A percentile compares a stretch with the other conserved stretches of the same genome.
phyloP scores from a whole-genome alignment of 2,797 vertebrate species.

The Poeciliopsis paucimaculata region DNA sequence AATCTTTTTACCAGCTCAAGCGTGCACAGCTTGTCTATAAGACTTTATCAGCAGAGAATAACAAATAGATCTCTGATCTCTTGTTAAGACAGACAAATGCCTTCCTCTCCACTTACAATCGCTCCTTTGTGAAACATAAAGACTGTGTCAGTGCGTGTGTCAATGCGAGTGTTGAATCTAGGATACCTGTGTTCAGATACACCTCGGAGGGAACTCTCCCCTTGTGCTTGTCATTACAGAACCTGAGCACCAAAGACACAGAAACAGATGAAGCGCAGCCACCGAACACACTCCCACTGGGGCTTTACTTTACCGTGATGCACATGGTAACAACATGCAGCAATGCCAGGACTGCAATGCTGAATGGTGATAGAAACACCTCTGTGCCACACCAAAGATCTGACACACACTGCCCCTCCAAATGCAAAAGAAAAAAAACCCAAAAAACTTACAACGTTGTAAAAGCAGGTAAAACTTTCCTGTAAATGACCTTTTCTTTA shows the following conservation, averaged over 20 bases:
- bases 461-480: neutral
- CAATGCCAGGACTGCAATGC: constrained; percentile 42
- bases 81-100: constrained; percentile 24
- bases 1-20: constrained; percentile 17
- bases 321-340: constrained; percentile 53
- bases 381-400: neutral
- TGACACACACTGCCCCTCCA: neutral
- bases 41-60: constrained; percentile 31
- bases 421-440: neutral
- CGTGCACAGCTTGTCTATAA: constrained; percentile 14
- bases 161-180: constrained; percentile 27
- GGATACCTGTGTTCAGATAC: constrained; percentile 42
- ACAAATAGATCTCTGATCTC: constrained; percentile 30
- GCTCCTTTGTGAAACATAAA: constrained; percentile 11
- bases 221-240: constrained; percentile 61
- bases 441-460: neutral
- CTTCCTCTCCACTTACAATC: constrained; percentile 14
- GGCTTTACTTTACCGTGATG: constrained; percentile 48
- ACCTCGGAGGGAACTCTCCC: constrained; percentile 45
- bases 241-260: constrained; percentile 48
- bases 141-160: constrained; percentile 10
- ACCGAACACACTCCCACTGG: constrained; percentile 47
- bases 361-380: constrained; percentile 34
- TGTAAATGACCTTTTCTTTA: neutral
- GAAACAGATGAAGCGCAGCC: constrained; percentile 39